Base-by-base conservation (phyloP, 2,888 invertebrate genomes). In the Altica lythri region DNA sequence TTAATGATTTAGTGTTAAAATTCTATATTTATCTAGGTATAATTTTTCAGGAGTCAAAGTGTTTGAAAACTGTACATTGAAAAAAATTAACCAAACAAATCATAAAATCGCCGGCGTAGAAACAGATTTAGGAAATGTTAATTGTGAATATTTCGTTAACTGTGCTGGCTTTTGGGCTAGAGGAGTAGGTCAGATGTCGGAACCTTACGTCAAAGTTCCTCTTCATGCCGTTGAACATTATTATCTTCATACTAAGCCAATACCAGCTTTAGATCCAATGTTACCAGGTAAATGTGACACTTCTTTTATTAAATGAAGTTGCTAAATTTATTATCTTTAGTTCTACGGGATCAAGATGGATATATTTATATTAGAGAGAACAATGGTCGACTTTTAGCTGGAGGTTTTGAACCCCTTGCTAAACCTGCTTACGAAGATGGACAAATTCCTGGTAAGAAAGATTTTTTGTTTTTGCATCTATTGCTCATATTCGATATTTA, bases 161-260 rank as follows among this genome's bases (percentile, higher is more conserved):
- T 93, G 94, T 73, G 90, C 92, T 16, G 98, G 98, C 5, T 92
- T 95, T 78, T 96, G 95, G 95, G 92, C 95, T 0, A 82, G 95
- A 62, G 87, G 89, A 74, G 86, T 96, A 37, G 96, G 95, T 4
- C 89, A 91, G 70, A 75, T 90, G 58, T 89, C 93, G 16, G 83
- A 86, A 53, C 95, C 95, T 1, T 83, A 85, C 70, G 92, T 97
- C 1, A 92, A 92, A 75, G 88, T 91, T 22, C 96, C 96, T 0
- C 78, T 96, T 6, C 88, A 95, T 75, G 89, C 95, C 0, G 94
- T 93, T 59, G 94, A 95, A 73, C 95, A 96, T 78, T 93, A 95
- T 75, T 95, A 93, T 75, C 78, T 96, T 37, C 90, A 93, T 68
- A 95, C 96, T 0, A 89, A 92, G 75, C 86, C 88, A 2, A 86